Evolutionary conservation across 2,797 vertebrate species (phyloP).

Genomic region (Falco berigora): DNA sequence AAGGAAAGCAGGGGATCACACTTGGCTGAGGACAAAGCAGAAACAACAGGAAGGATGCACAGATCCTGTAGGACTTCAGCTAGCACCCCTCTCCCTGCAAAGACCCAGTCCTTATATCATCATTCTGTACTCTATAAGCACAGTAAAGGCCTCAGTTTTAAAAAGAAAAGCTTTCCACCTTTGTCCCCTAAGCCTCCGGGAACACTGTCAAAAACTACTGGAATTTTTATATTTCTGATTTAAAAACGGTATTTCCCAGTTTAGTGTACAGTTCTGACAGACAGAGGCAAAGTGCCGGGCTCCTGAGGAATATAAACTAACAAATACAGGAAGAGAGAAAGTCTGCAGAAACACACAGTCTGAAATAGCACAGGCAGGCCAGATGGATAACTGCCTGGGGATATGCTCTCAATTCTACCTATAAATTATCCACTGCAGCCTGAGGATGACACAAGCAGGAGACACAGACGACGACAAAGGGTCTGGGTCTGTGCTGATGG

Average conservation of each 20-base stretch:
- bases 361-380: not conserved
- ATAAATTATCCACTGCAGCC: not conserved
- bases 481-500: not conserved
- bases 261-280: not conserved
- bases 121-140: not conserved
- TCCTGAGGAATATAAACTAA: not conserved
- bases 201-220: not conserved
- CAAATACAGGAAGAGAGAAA: not conserved
- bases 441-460: fast-evolving
- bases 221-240: not conserved
- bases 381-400: not conserved
- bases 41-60: not conserved
- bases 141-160: not conserved
- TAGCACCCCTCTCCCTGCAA: not conserved
- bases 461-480: fast-evolving
- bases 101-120: not conserved
- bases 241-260: not conserved
- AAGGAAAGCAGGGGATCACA: fast-evolving
- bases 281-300: not conserved
- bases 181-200: not conserved
- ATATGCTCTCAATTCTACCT: not conserved
- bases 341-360: not conserved
- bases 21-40: too few species aligned
- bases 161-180: not conserved
- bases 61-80: not conserved